phyloP scores from a whole-genome alignment of 2,797 vertebrate genomes.

The Takifugu rubripes region DNA sequence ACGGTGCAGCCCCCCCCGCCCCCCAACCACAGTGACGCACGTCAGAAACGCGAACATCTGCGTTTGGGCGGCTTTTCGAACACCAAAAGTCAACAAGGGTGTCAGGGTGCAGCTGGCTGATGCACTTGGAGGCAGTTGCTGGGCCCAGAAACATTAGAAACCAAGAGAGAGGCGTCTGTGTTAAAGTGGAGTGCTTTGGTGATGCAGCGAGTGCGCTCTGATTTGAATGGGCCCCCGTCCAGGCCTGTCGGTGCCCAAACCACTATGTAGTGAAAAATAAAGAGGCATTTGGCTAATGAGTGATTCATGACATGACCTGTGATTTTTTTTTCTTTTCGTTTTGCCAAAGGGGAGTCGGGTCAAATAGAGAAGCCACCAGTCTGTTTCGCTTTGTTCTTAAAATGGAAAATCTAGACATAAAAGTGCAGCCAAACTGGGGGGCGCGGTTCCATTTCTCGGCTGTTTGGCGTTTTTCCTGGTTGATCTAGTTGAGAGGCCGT shows the following conservation, averaged over 20 bases:
- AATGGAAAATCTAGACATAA: no score
- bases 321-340: background rate
- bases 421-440: no score
- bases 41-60: background rate
- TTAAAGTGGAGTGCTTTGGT: constrained; percentile 21
- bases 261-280: constrained; percentile 14
- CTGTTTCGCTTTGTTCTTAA: no score
- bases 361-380: no score
- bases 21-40: no score
- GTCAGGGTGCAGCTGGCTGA: constrained; percentile 9
- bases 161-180: constrained; percentile 22
- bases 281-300: constrained; percentile 19
- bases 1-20: no score
- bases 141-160: constrained; percentile 1
- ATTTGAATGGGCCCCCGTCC: constrained; percentile 20
- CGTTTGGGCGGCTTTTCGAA: background rate
- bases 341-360: background rate
- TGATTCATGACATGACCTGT: constrained; percentile 21
- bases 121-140: background rate
- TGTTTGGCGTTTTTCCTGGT: no score
- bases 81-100: constrained; percentile 3
- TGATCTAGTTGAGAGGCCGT: no score
- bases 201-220: constrained; percentile 17
- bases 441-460: no score
- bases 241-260: constrained; percentile 19